A percentile compares a stretch with the other conserved stretches of the same genome.
Conservation (phyloP, 2,113 vertebrate genomes). For the Pedetes capensis region DNA sequence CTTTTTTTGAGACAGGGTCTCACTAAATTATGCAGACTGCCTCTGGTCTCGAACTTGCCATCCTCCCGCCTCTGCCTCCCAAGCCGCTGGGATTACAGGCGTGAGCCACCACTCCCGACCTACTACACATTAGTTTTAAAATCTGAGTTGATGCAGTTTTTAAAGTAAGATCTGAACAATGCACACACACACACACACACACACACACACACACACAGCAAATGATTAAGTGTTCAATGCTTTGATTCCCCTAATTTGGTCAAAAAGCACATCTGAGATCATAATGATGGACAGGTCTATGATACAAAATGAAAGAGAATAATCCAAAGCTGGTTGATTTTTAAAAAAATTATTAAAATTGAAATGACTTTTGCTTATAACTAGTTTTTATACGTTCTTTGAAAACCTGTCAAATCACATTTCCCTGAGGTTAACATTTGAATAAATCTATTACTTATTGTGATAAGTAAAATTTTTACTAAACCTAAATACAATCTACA, state of each 20-base stretch:
- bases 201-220: neutral
- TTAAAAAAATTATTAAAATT: slow-evolving; percentile 50
- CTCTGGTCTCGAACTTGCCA: too few relatives aligned
- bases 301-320: slow-evolving; percentile 60
- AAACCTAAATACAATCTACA: slow-evolving; percentile 23
- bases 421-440: slow-evolving; percentile 64
- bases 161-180: neutral
- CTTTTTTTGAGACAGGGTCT: too few relatives aligned
- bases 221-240: neutral
- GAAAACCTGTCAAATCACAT: slow-evolving; percentile 63
- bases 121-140: too few relatives aligned
- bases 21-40: too few relatives aligned
- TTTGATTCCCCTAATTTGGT: slow-evolving; percentile 42
- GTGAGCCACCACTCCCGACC: too few relatives aligned
- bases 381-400: slow-evolving; percentile 65
- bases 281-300: neutral
- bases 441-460: slow-evolving; percentile 61
- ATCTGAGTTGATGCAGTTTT: neutral
- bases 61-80: too few relatives aligned
- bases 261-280: neutral
- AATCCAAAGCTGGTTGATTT: slow-evolving; percentile 26
- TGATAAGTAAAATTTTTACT: slow-evolving; percentile 51
- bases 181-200: neutral
- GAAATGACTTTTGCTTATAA: slow-evolving; percentile 65
- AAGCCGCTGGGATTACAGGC: too few relatives aligned